These are phyloP conservation scores for Chascanopsetta lugubris DNA, from an alignment of 2,113 vertebrate species.

Conservation along the genomic window DNA sequence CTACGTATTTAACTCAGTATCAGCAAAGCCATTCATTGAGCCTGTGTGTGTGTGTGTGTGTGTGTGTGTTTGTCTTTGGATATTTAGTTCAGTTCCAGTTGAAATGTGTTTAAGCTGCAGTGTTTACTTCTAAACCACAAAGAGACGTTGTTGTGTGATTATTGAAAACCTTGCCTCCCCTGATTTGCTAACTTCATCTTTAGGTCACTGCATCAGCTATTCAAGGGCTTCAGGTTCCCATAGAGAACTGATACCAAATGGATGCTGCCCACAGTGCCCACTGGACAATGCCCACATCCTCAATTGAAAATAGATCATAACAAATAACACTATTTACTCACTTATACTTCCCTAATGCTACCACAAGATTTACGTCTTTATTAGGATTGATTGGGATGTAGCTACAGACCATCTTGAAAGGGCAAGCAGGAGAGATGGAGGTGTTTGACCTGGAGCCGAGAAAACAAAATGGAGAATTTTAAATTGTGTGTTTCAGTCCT, in stretches of 20 bases:
- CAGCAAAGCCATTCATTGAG: neutral
- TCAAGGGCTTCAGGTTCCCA: conserved; percentile 1
- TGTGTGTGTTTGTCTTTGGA: neutral
- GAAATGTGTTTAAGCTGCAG: neutral
- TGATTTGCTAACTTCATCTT: conserved; percentile 16
- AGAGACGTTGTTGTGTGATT: conserved; percentile 5
- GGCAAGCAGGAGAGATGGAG: neutral
- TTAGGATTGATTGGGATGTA: neutral
- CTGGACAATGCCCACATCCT: neutral
- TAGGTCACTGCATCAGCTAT: neutral
- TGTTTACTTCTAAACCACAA: neutral
- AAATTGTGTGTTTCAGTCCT: neutral
- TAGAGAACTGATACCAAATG: too few species aligned
- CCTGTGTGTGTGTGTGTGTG: neutral
- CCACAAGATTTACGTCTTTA: neutral
- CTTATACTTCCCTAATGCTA: too few species aligned
- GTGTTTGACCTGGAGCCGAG: neutral
- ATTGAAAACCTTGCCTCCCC: neutral
- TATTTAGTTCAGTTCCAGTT: neutral
- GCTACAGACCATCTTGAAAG: too few species aligned
- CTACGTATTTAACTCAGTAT: neutral
- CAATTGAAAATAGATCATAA: neutral
- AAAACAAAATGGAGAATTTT: neutral
- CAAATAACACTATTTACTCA: neutral
- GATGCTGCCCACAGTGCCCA: too few species aligned